Percentiles rank a stretch among this genome's conserved stretches.
Conservation (phyloP, 1,140 invertebrate species). For the Sminthurides bifidus region DNA sequence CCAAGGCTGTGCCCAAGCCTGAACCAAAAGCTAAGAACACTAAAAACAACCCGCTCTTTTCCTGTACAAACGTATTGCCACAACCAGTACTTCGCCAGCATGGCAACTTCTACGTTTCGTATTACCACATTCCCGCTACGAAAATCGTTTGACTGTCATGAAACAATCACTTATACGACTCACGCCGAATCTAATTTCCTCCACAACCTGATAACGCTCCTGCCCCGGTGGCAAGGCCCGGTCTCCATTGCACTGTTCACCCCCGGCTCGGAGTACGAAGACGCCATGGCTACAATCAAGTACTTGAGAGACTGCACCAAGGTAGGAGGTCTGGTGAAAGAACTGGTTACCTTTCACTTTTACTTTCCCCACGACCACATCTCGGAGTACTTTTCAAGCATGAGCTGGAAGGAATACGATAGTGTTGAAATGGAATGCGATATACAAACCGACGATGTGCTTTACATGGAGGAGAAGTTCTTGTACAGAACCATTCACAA, state of each 20-base stretch:
- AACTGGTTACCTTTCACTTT: slow-evolving; percentile 69
- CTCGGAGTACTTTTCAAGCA: slow-evolving; percentile 42
- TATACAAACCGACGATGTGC: neutral
- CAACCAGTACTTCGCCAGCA: too few relatives aligned
- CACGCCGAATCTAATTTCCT: slow-evolving; percentile 82
- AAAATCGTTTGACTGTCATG: slow-evolving; percentile 50
- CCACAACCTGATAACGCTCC: slow-evolving; percentile 70
- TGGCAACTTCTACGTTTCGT: too few relatives aligned
- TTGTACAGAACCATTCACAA: neutral
- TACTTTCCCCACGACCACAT: slow-evolving; percentile 74
- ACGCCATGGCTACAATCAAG: slow-evolving; percentile 51
- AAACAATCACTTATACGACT: slow-evolving; percentile 79
- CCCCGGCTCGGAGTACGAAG: slow-evolving; percentile 53
- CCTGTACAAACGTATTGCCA: too few relatives aligned
- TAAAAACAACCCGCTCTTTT: too few relatives aligned
- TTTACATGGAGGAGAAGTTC: too few relatives aligned
- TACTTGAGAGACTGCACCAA: slow-evolving; percentile 53
- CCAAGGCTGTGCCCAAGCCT: too few relatives aligned
- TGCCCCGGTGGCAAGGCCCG: slow-evolving; percentile 56
- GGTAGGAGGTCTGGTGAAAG: slow-evolving; percentile 54
- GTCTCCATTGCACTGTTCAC: slow-evolving; percentile 63
- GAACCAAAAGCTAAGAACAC: too few relatives aligned
- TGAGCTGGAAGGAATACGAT: neutral
- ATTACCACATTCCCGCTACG: too few relatives aligned
- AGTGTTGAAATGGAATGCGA: neutral